A percentile compares a stretch with the other conserved stretches of the same genome.
phyloP scores from a whole-genome alignment of 2,113 vertebrate species.

The Verasper variegatus region DNA sequence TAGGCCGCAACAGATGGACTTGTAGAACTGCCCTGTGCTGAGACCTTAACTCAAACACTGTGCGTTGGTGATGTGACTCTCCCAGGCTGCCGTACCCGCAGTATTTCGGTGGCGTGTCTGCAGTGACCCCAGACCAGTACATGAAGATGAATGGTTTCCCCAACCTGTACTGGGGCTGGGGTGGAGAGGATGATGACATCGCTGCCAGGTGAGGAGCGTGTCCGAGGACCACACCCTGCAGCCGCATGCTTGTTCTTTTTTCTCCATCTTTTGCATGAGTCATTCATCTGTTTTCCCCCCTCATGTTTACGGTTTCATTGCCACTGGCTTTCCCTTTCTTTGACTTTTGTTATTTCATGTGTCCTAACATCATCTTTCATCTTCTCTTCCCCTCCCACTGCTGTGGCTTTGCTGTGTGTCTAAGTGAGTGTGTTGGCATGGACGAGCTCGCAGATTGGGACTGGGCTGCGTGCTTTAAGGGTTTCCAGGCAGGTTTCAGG shows the following conservation, averaged over 20 bases:
- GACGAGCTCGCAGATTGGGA: constrained; percentile 31
- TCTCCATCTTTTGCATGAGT: constrained; percentile 3
- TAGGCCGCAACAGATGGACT: not conserved
- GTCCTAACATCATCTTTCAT: constrained; percentile 52
- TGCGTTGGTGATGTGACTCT: constrained; percentile 37
- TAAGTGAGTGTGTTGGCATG: constrained; percentile 46
- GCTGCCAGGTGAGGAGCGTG: constrained; percentile 87
- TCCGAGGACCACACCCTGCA: constrained; percentile 6
- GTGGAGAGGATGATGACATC: constrained; percentile 94
- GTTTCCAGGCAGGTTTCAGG: constrained; percentile 6
- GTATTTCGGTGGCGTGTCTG: constrained; percentile 95
- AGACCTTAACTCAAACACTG: not conserved
- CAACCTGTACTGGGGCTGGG: constrained; percentile 97
- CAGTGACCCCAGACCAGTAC: constrained; percentile 93
- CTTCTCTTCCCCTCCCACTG: constrained; percentile 45
- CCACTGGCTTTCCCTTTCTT: constrained; percentile 35
- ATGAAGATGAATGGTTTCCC: constrained; percentile 97
- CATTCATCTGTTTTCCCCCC: constrained; percentile 9
- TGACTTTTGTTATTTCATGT: constrained; percentile 20
- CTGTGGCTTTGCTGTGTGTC: constrained; percentile 63
- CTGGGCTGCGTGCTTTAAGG: constrained; percentile 10
- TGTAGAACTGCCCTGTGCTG: not conserved
- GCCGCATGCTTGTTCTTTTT: constrained; percentile 4
- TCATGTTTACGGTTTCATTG: constrained; percentile 27
- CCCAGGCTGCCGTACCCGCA: constrained; percentile 91